Evolutionary conservation across 2,113 vertebrate genomes (phyloP).

Genomic region (Pygathrix nemaeus): DNA sequence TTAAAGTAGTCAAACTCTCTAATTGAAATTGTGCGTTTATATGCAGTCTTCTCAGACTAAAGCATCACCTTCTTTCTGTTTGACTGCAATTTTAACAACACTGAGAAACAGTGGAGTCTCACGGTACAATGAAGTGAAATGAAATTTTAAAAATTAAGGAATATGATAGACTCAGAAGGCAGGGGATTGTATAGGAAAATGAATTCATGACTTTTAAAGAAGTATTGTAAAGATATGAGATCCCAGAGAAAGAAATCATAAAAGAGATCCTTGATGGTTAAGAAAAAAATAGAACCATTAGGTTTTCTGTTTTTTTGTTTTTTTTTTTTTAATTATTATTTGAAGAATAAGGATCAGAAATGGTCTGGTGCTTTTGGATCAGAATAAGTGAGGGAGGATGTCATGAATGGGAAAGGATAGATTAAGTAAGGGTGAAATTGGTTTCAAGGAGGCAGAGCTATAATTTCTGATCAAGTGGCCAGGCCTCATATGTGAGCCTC

Average conservation of each 20-base stretch:
- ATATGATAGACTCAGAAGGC: neutral
- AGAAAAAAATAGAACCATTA: neutral
- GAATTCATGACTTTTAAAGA: neutral
- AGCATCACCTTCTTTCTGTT: neutral
- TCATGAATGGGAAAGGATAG: neutral
- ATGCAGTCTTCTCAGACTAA: neutral
- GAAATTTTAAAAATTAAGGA: constrained; percentile 1
- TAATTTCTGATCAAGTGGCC: neutral
- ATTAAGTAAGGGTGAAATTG: neutral
- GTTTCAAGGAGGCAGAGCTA: neutral
- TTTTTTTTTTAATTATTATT: neutral
- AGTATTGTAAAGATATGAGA: neutral
- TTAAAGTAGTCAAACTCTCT: neutral
- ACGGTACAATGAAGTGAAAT: neutral
- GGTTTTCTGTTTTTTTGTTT: neutral
- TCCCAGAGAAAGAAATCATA: neutral
- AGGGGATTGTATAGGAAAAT: neutral
- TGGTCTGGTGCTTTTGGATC: neutral
- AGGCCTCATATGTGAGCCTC: neutral
- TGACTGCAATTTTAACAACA: neutral
- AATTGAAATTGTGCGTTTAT: neutral
- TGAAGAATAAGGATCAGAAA: neutral
- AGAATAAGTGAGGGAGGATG: neutral
- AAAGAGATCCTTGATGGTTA: neutral
- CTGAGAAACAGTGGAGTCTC: neutral